Base-by-base conservation (phyloP, 2,797 vertebrate species). In the Ctenopoma kingsleyae region DNA sequence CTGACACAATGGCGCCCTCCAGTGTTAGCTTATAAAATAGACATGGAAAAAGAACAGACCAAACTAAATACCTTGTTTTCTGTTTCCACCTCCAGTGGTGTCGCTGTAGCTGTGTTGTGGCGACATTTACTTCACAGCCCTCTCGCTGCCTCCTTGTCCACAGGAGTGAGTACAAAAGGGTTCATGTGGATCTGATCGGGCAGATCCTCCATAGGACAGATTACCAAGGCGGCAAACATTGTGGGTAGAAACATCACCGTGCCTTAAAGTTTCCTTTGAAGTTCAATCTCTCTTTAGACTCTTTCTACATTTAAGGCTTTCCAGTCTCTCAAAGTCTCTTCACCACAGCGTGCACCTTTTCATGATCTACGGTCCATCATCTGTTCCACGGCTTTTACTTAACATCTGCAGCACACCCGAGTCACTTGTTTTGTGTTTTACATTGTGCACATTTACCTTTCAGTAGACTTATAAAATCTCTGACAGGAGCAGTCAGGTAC, bases 1-100 rank as follows among this genome's bases (percentile, higher is more conserved):
- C 80, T 75, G 74, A 57, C 76, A 57, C 87, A 84, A 78, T 67
- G 83, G 86, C 78, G 74, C 90, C 90, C 87, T 91, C 90, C 72
- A 80, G 83, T 87, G 93, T 81, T 84, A 81, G 84, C 86, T 87
- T 94, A 92, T 83, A 93, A 94, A 94, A 91, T 82, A 85, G 88
- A 90, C 80, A 62, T 77, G 81, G 84, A 76, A 83, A 89, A 86
- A 85, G 72, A 87, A 86, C 74, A 64, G 80, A 80, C 58, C 83
- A 67, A 75, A 82, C 47, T 61, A 67, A 85, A 72, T 35, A 55
- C 68, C 73, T 76, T 64, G 68, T 76, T 75, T 30, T 54, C 55
- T 66, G 53, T 67, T 68, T 56, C 53, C 53, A 41, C 74, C 71
- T 70, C 48, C 52, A 17, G 51, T 54, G 59, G 65, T 46, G 60